Percentiles rank a stretch among this genome's conserved stretches.
Conservation (phyloP, 2,797 vertebrate genomes). For the Tangara arthus region DNA sequence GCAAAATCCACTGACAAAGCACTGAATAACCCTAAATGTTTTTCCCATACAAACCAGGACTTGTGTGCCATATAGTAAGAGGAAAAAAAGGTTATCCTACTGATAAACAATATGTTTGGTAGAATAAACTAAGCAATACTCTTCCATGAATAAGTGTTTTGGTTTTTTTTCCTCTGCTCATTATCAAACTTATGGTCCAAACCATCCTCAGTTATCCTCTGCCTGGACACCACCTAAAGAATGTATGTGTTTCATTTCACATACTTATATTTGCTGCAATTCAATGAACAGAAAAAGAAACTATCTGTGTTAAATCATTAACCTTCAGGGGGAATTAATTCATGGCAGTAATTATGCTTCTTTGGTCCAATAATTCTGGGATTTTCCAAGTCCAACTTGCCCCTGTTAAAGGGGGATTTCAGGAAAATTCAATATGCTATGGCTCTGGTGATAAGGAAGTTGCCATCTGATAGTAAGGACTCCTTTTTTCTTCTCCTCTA, state of each 20-base stretch:
- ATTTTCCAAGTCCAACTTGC: background rate
- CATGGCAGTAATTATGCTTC: background rate
- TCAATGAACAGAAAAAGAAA: background rate
- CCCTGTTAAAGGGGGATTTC: background rate
- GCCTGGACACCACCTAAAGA: background rate
- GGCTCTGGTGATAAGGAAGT: background rate
- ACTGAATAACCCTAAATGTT: background rate
- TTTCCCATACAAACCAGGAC: background rate
- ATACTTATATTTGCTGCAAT: background rate
- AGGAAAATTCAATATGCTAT: background rate
- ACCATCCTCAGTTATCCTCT: background rate
- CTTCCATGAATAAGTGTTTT: background rate
- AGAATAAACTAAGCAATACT: background rate
- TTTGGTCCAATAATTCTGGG: background rate
- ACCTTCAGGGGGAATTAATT: background rate
- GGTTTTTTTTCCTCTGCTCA: background rate
- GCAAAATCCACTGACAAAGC: background rate
- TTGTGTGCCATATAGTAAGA: background rate
- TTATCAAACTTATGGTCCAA: background rate
- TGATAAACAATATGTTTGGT: background rate
- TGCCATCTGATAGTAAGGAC: background rate
- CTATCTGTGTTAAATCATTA: rapidly evolving
- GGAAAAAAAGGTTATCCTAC: background rate
- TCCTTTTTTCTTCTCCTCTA: background rate
- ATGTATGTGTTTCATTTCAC: background rate